Evolutionary conservation across 2,797 vertebrate genomes (phyloP), one percentile per base, ranked within the genome.

Genomic region (Sphenodon punctatus): DNA sequence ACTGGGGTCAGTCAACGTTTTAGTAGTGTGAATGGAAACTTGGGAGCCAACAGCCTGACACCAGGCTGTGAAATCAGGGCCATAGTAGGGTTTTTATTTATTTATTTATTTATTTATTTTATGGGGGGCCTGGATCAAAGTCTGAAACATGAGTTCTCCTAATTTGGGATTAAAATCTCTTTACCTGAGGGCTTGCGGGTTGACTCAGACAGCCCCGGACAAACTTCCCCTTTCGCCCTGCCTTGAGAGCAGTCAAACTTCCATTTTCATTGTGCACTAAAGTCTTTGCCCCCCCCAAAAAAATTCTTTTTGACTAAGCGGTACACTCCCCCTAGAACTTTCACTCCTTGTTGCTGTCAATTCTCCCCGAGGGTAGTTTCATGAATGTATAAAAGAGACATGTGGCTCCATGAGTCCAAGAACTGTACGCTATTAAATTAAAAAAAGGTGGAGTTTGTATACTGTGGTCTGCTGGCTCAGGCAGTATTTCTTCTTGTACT

Each of bases 381-480:
- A 78, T 71, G 92, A 74, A 71, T 77, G 36, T 15, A 66, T 39
- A n/a, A 51, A 75, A n/a, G 77, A 69, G 55, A 85, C 60, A n/a
- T 53, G 19, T 17, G 51, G 27, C 51, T 53, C 15, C 51, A 30
- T 19, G 41, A 91, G 59, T 58, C 19, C 58, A 67, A 89, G 78
- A 86, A 81, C 59, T 64, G 71, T 36, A 17, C 6, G 34, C n/a
- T 48, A 46, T 68, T 71, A 83, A 55, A 75, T 75, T 80, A 89
- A 81, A 15, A 63, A 64, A 55, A 90, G 82, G 66, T 32, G 51
- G 63, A 39, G 36, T 85, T 87, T 89, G 82, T 88, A 83, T 53
- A 80, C 68, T 74, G 36, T 58, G 67, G 45, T 80, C 41, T 43
- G 43, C 64, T 49, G 80, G 83, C 82, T 42, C 16, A 60, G 77